A percentile compares a stretch with the other conserved stretches of the same genome.
Evolutionary conservation across 2,888 invertebrate species (phyloP).

Genomic region (Flexamia atlantica): DNA sequence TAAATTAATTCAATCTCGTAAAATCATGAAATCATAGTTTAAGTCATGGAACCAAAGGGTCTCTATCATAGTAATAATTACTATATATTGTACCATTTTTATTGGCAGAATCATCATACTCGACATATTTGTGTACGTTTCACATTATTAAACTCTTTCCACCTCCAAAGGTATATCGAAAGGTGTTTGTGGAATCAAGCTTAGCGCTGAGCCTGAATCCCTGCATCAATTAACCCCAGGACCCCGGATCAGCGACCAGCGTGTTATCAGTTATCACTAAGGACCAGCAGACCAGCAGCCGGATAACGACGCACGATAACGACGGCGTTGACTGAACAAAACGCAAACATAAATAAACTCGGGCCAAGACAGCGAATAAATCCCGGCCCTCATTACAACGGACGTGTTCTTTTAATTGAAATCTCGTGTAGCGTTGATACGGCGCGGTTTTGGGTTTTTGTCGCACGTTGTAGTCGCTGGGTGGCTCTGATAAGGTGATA

Average conservation of each 20-base stretch:
- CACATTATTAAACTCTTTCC: no score
- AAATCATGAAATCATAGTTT: no score
- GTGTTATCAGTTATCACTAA: no score
- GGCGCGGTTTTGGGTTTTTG: conserved; percentile 47
- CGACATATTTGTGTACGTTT: no score
- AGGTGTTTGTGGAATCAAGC: no score
- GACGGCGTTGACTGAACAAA: conserved; percentile 51
- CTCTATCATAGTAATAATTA: no score
- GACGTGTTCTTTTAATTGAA: conserved; percentile 64
- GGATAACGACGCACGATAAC: conserved; percentile 39
- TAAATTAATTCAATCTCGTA: no score
- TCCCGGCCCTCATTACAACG: conserved; percentile 58
- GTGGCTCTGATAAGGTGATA: conserved; percentile 52
- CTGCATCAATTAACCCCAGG: neutral
- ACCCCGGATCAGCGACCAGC: neutral
- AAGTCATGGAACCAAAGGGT: no score
- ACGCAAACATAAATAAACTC: conserved; percentile 55
- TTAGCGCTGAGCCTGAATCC: no score
- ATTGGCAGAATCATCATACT: no score
- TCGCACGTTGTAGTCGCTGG: conserved; percentile 33
- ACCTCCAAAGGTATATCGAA: no score
- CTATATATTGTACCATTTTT: no score
- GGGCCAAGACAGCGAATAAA: conserved; percentile 55
- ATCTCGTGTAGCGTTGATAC: conserved; percentile 58
- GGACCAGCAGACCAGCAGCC: neutral